A percentile compares a stretch with the other conserved stretches of the same genome.
These are phyloP conservation scores for Nasonia longicornis DNA, from an alignment of 1,140 invertebrate genomes.

Conservation along the genomic window DNA sequence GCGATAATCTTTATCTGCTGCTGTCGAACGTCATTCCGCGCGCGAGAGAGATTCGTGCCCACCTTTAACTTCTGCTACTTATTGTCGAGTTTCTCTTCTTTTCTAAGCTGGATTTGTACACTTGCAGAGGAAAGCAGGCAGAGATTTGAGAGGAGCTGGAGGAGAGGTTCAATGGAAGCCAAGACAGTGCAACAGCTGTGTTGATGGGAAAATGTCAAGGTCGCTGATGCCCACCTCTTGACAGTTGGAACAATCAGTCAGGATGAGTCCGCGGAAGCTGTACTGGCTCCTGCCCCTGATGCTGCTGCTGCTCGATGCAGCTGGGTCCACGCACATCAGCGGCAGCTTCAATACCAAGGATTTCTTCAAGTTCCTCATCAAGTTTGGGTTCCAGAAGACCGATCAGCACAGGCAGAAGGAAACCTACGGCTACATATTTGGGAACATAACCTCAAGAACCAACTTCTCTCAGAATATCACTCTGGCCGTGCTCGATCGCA, in stretches of 20 bases:
- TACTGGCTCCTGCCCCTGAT: constrained; percentile 41
- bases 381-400: constrained; percentile 98
- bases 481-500: constrained; percentile 87
- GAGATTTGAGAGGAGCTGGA: background rate
- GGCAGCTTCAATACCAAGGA: constrained; percentile 78
- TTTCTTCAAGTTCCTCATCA: constrained; percentile 92
- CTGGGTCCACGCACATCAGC: constrained; percentile 69
- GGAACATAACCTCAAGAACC: constrained; percentile 85
- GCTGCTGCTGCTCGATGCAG: constrained; percentile 46
- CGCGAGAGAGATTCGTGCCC: too few relatives aligned
- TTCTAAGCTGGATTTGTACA: background rate
- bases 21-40: background rate
- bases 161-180: constrained; percentile 1
- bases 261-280: constrained; percentile 28
- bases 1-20: background rate
- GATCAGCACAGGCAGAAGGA: constrained; percentile 82
- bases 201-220: constrained; percentile 40
- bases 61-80: background rate
- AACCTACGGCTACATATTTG: constrained; percentile 94
- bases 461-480: constrained; percentile 79
- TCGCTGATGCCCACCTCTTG: constrained; percentile 32
- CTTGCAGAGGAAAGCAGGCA: background rate
- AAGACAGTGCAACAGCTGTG: background rate
- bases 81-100: background rate
- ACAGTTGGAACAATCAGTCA: constrained; percentile 19